A percentile compares a stretch with the other conserved stretches of the same genome.
Conservation (phyloP, 2,113 vertebrate genomes). For the Empidonax alnorum region DNA sequence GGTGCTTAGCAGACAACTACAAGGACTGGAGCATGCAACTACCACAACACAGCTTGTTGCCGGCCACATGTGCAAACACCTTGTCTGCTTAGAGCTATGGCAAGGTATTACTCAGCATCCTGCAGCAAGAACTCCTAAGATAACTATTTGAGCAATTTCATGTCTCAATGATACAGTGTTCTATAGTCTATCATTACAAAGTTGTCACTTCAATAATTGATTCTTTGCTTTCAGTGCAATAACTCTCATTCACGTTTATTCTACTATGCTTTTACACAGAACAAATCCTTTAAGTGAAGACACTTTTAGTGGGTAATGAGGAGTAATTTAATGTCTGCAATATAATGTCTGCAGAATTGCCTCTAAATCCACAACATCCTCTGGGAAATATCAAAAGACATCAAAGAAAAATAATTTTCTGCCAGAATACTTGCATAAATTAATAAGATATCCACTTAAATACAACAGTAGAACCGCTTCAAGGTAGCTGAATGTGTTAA, state of each 20-base stretch:
- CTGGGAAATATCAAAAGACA: not conserved
- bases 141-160: not conserved
- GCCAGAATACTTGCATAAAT: not conserved
- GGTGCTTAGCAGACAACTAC: not conserved
- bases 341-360: not conserved
- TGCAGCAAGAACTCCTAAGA: not conserved
- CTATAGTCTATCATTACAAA: not conserved
- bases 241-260: not conserved
- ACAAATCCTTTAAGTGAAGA: not conserved
- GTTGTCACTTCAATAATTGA: not conserved
- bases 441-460: not conserved
- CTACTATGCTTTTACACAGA: not conserved
- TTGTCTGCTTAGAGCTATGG: not conserved
- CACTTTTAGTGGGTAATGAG: not conserved
- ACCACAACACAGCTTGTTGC: not conserved
- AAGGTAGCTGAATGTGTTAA: not conserved
- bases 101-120: not conserved
- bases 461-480: not conserved
- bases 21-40: not conserved
- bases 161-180: not conserved
- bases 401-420: not conserved
- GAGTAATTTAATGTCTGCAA: not conserved
- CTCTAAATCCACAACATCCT: not conserved
- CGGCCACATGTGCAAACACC: accelerated
- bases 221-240: not conserved